Percentiles rank a stretch among this genome's conserved stretches.
Evolutionary conservation across 2,113 vertebrate species (phyloP).

Genomic region (Bucco capensis): DNA sequence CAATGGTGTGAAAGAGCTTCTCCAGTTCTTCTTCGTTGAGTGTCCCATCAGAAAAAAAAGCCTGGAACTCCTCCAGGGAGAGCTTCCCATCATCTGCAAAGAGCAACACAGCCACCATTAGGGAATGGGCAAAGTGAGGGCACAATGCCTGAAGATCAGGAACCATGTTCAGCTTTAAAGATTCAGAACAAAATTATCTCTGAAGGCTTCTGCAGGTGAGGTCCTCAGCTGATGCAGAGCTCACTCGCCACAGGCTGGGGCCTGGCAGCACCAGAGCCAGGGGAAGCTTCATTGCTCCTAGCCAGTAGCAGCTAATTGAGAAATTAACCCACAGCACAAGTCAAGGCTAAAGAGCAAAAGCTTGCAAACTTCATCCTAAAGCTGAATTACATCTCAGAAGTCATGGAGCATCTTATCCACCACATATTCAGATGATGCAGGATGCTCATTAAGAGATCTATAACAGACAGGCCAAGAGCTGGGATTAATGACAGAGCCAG

Average conservation of each 20-base stretch:
- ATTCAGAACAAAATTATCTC: not conserved
- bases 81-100: slow-evolving; percentile 93
- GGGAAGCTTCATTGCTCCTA: not conserved
- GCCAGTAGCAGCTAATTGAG: not conserved
- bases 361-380: not conserved
- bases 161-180: not conserved
- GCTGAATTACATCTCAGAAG: not conserved
- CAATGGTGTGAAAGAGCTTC: slow-evolving; percentile 94
- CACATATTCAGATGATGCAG: not conserved
- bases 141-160: not conserved
- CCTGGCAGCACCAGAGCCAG: not conserved
- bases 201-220: not conserved
- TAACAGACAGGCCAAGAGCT: not conserved
- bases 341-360: not conserved
- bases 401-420: rapidly evolving
- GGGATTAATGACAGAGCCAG: not conserved
- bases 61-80: slow-evolving; percentile 96
- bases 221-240: not conserved
- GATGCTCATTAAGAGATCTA: not conserved
- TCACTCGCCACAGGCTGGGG: not conserved
- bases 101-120: not conserved
- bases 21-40: slow-evolving; percentile 93
- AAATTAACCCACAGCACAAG: not conserved
- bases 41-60: slow-evolving; percentile 94
- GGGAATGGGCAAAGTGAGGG: not conserved